Conservation (phyloP, 92 coral and sea anemone species). For the Virgularia gustaviana region DNA sequence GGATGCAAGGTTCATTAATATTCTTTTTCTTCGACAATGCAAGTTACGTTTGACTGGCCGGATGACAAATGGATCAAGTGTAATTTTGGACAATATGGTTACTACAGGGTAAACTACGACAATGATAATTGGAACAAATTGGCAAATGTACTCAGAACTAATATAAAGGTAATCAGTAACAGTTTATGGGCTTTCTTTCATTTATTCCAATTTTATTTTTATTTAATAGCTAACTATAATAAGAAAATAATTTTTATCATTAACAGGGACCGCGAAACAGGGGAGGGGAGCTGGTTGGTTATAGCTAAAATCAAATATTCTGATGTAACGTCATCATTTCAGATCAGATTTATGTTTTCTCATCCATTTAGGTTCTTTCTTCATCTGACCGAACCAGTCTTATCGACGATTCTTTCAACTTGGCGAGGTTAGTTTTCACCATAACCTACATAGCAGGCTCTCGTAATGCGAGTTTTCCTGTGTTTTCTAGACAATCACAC, state of each 20-base stretch:
- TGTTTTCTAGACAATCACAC: neutral
- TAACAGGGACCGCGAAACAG: neutral
- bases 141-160: conserved; percentile 48
- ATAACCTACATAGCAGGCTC: too few species aligned
- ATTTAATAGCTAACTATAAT: too few species aligned
- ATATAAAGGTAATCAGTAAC: conserved; percentile 7
- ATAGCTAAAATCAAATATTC: neutral
- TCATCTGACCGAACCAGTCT: conserved; percentile 77
- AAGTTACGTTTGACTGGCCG: conserved; percentile 71
- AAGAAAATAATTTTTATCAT: too few species aligned
- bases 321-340: too few species aligned
- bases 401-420: conserved; percentile 80
- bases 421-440: conserved; percentile 85
- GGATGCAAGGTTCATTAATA: too few species aligned
- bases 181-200: too few species aligned
- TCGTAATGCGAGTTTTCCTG: too few species aligned
- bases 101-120: conserved; percentile 86
- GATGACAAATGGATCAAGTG: conserved; percentile 76
- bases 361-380: conserved; percentile 52
- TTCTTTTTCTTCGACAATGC: too few species aligned
- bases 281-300: neutral
- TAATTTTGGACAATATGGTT: conserved; percentile 71
- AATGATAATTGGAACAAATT: conserved; percentile 69
- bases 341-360: neutral
- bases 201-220: neutral